These are phyloP conservation scores for Nephrotoma appendiculata DNA, from an alignment of 2,888 invertebrate species.

Conservation along the genomic window DNA sequence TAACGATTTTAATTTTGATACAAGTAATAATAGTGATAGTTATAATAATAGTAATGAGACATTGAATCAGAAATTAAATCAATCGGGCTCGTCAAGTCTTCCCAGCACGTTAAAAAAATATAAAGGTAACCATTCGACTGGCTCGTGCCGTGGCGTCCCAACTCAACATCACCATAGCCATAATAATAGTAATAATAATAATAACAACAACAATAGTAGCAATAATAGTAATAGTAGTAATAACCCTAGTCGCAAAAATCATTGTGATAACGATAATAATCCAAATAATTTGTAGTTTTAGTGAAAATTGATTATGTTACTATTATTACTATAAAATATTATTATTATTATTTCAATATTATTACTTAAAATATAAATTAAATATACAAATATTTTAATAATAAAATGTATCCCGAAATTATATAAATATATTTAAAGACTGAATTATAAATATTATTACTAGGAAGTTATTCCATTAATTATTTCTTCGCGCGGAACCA, in stretches of 20 bases:
- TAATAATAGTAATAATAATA: not conserved
- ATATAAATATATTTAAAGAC: not conserved
- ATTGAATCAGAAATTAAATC: not conserved
- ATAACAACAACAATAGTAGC: not conserved
- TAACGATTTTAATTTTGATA: not conserved
- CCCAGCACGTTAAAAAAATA: conserved; percentile 21
- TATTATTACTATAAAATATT: too few relatives aligned
- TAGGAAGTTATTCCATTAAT: not conserved
- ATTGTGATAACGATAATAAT: not conserved
- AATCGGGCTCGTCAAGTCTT: conserved; percentile 10
- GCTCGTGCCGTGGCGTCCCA: conserved; percentile 16
- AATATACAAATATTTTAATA: not conserved
- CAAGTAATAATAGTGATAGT: not conserved
- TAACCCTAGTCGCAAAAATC: not conserved
- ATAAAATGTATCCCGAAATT: not conserved
- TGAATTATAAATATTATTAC: not conserved
- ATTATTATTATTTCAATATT: not conserved
- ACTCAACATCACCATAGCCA: not conserved
- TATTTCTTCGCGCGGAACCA: not conserved
- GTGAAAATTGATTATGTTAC: too few relatives aligned
- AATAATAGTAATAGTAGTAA: not conserved
- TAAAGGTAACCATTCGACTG: conserved; percentile 21
- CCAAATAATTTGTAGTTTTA: not conserved
- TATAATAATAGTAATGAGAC: not conserved
- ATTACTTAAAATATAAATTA: not conserved